phyloP scores from a whole-genome alignment of 2,797 vertebrate genomes.

The Mycteria americana region DNA sequence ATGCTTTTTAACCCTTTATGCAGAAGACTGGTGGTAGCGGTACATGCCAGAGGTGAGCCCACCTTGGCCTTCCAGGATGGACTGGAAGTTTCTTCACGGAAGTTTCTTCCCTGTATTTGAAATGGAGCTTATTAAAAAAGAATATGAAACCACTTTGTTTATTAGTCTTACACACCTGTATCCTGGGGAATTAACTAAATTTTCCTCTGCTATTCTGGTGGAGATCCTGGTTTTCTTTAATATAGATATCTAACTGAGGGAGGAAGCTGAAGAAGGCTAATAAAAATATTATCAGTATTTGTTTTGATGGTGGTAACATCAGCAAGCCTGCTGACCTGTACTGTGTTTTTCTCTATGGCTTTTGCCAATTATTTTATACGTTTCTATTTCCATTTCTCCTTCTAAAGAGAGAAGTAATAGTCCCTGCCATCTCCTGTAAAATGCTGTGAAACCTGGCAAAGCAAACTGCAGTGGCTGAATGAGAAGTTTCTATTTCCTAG shows the following conservation, averaged over 20 bases:
- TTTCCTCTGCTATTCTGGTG: background rate
- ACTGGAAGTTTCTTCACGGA: background rate
- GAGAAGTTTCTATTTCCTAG: background rate
- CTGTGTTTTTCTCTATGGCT: background rate
- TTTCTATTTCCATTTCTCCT: background rate
- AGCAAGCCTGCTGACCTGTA: background rate
- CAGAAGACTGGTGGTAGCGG: background rate
- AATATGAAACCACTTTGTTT: background rate
- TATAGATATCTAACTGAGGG: background rate
- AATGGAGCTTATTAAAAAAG: background rate
- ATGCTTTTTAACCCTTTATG: background rate
- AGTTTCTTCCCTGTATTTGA: background rate
- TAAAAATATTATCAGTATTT: background rate
- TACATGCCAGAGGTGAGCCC: background rate
- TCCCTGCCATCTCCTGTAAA: background rate
- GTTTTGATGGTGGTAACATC: background rate
- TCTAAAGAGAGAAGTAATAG: background rate
- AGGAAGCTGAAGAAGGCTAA: background rate
- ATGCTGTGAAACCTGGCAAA: background rate
- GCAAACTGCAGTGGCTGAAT: background rate
- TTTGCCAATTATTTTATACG: background rate
- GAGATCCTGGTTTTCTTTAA: background rate
- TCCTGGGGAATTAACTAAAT: background rate
- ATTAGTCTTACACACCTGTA: background rate
- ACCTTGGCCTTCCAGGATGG: background rate